Evolutionary conservation across 2,888 invertebrate species (phyloP), one percentile per base, ranked within the genome.

Genomic region (Microplitis manilae): DNA sequence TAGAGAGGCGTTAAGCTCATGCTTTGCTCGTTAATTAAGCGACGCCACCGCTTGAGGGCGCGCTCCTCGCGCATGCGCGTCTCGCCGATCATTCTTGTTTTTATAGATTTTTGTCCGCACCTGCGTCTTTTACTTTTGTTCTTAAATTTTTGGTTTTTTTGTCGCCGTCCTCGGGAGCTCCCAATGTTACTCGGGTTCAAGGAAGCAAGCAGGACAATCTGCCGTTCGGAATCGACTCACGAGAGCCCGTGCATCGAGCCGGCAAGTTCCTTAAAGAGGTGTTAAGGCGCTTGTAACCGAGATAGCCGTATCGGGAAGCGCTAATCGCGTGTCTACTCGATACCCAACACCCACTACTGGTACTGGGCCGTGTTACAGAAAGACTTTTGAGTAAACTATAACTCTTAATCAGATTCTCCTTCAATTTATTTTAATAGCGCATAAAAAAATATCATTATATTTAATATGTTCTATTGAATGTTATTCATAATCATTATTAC

Each of bases 11-110:
- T 83, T 84, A 84, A 84, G 82, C 83, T 83, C 82, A 83, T 84
- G 83, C 83, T 81, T 84, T 81, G 80, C 20, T 82, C 85, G 85
- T 87, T 88, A 88, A 88, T 88, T 88, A 88, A 87, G 84, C 83
- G 83, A 86, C 82, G 83, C 77, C 60, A 67, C 41, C 68, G 65
- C 73, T 73, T 68, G 77, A 65, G 75, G 62, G 76, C 72, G 79
- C 79, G 70, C 72, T 75, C 76, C 67, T 30, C 2, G 30, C 30
- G 30, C 30, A 30, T 30, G 30, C 30, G 30, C 30, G 30, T 30
- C 4, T 30, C 30, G 2, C 30, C 30, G 30, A 75, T 75, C n/a
- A 39, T 71, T 71, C 15, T 71, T 38, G 38, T 59, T 20, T 40
- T 71, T 8, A 40, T 72, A n/a, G 50, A 50, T 75, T 76, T 79